A percentile compares a stretch with the other conserved stretches of the same genome.
These are phyloP conservation scores for Hybos culiciformis DNA, from an alignment of 2,888 invertebrate species.

Conservation along the genomic window DNA sequence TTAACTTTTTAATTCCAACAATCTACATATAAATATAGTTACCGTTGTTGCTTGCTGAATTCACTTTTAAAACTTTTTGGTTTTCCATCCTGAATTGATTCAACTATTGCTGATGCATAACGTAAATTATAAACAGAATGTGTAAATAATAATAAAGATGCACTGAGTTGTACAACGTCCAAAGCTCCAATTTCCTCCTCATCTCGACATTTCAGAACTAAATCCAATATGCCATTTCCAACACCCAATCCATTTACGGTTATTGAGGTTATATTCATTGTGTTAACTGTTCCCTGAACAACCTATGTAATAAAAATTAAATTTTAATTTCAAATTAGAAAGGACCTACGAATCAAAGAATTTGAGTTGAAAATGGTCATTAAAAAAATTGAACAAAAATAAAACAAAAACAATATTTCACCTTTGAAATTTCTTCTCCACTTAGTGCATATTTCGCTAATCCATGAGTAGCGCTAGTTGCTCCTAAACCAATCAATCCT, in stretches of 20 bases:
- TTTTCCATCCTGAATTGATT: slow-evolving; percentile 18
- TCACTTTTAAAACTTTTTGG: slow-evolving; percentile 21
- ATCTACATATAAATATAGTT: background rate
- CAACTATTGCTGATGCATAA: slow-evolving; percentile 25
- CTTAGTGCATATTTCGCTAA: slow-evolving; percentile 4
- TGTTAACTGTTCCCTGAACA: slow-evolving; percentile 20
- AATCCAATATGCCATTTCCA: slow-evolving; percentile 24
- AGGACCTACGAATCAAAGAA: too few relatives aligned
- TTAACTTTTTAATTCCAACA: background rate
- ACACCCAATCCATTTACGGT: slow-evolving; percentile 26
- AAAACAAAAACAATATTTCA: too few relatives aligned
- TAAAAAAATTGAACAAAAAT: background rate
- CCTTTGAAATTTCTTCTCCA: slow-evolving; percentile 14
- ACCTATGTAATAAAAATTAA: too few relatives aligned
- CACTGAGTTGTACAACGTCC: slow-evolving; percentile 24
- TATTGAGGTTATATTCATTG: slow-evolving; percentile 28
- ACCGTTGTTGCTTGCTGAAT: slow-evolving; percentile 27
- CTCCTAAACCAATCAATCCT: slow-evolving; percentile 16
- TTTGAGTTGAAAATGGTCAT: background rate
- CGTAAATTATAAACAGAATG: slow-evolving; percentile 29
- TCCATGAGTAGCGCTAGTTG: slow-evolving; percentile 7
- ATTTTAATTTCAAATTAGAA: too few relatives aligned
- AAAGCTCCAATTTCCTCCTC: slow-evolving; percentile 23
- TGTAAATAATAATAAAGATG: slow-evolving; percentile 28
- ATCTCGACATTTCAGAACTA: slow-evolving; percentile 24